Percentiles rank a stretch among this genome's conserved stretches.
These are phyloP conservation scores for Erethizon dorsatum DNA, from an alignment of 2,797 vertebrate species.

Conservation along the genomic window DNA sequence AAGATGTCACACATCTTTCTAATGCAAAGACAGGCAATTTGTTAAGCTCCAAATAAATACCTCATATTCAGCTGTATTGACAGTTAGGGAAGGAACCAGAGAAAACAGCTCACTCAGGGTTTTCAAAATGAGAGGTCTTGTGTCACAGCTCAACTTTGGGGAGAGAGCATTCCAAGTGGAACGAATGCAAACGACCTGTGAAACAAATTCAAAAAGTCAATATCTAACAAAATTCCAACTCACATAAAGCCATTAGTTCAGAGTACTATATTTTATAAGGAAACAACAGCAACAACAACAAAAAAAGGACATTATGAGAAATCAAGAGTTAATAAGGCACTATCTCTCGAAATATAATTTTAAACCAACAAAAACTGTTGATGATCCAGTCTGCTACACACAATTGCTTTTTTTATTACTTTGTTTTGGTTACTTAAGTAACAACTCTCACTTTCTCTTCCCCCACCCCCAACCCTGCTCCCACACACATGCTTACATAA, in stretches of 20 bases:
- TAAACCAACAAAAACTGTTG: slow-evolving; percentile 36
- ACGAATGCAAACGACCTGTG: slow-evolving; percentile 96
- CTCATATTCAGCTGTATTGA: slow-evolving; percentile 95
- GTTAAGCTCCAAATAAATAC: slow-evolving; percentile 83
- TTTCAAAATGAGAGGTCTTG: slow-evolving; percentile 93
- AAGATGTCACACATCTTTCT: background rate
- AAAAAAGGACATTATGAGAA: slow-evolving; percentile 29
- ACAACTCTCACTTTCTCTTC: background rate
- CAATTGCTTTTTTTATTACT: background rate
- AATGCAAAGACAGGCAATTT: background rate
- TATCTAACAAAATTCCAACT: background rate
- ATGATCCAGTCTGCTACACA: background rate
- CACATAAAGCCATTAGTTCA: background rate
- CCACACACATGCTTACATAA: too few species aligned
- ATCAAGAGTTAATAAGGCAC: background rate
- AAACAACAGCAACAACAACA: background rate
- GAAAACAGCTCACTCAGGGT: slow-evolving; percentile 94
- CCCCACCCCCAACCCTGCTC: background rate
- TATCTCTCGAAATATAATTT: background rate
- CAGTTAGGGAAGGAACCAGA: slow-evolving; percentile 94
- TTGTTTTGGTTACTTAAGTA: background rate
- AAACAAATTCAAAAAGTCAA: slow-evolving; percentile 37
- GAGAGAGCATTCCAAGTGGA: slow-evolving; percentile 96
- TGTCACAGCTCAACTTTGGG: slow-evolving; percentile 93
- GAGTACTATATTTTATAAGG: background rate